A percentile compares a stretch with the other conserved stretches of the same genome.
phyloP scores from a whole-genome alignment of 1,140 invertebrate genomes.

The Drosophila ogumai region DNA sequence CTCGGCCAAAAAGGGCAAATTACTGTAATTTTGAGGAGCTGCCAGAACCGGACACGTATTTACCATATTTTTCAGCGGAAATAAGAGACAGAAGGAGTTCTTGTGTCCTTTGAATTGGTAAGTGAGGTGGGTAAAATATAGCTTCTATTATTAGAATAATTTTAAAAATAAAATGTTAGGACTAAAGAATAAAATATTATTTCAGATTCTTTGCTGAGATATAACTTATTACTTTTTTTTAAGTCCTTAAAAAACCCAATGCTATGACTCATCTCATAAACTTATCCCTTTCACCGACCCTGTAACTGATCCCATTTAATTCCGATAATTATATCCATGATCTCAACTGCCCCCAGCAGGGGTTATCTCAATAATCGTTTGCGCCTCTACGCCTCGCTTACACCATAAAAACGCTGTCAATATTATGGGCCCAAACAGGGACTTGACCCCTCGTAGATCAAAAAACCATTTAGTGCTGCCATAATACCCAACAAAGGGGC shows the following conservation, averaged over 20 bases:
- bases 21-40: conserved; percentile 66
- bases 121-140: background rate
- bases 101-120: background rate
- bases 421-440: conserved; percentile 5
- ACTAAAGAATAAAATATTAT: too few relatives aligned
- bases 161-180: too few relatives aligned
- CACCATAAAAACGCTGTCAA: conserved; percentile 41
- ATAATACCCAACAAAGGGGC: conserved; percentile 26
- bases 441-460: conserved; percentile 38
- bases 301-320: conserved; percentile 14
- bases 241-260: fast-evolving
- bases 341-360: conserved; percentile 9
- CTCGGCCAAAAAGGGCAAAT: conserved; percentile 67
- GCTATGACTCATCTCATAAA: background rate
- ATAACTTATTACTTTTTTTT: too few relatives aligned
- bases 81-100: conserved; percentile 28
- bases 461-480: conserved; percentile 34
- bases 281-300: background rate
- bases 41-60: conserved; percentile 30
- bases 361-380: conserved; percentile 33
- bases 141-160: background rate
- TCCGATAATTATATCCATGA: conserved; percentile 8
- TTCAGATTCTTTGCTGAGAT: too few relatives aligned
- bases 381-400: conserved; percentile 14
- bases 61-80: conserved; percentile 52